Base-by-base conservation (phyloP, 2,113 vertebrate genomes). In the Zosterops pallidus region DNA sequence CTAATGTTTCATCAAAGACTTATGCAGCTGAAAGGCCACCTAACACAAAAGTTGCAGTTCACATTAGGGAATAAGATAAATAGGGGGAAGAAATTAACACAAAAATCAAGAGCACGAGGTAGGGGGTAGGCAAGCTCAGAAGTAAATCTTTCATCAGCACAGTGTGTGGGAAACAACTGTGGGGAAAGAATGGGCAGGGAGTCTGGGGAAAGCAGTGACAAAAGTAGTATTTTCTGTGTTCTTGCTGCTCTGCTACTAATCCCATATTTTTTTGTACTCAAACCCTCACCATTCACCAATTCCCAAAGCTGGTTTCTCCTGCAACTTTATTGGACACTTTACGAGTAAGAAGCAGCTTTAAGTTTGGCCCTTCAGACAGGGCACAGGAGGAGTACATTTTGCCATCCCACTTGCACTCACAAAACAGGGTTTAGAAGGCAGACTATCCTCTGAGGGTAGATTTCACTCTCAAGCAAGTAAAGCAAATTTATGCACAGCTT, bases 331-430 rank as follows among this genome's bases (percentile, higher is more conserved):
- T 44, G 42, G 46, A n/a, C 6, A 16, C 5, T 59, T 63, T 19
- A 60, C 2, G 37, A 10, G 12, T 11, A 57, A 57, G 42, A 10
- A 21, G 29, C 22, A 46, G 12, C 11, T 78, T 82, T 41, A 50
- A 75, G 7, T 33, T 70, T 62, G 25, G 19, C 4, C 23, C 35
- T 46, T 67, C 1, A 2, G 35, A 19, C 1, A 60, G 31, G 26
- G 22, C 22, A 41, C 5, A 8, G 0, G 1, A 29, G n/a, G 4
- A 42, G 8, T 0, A 65, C 3, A 13, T 31, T 85, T 49, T 46
- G 14, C 26, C 35, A 55, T 25, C n/a, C 19, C 44, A 47, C n/a
- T 11, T 28, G 14, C 41, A 31, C 62, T 87, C 76, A 39, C 42
- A 72, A 71, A 60, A 57, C 14, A 9, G 4, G 8, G 8, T 46